Evolutionary conservation across 1,140 invertebrate species (phyloP).

Genomic region (Melipona quadrifasciata): DNA sequence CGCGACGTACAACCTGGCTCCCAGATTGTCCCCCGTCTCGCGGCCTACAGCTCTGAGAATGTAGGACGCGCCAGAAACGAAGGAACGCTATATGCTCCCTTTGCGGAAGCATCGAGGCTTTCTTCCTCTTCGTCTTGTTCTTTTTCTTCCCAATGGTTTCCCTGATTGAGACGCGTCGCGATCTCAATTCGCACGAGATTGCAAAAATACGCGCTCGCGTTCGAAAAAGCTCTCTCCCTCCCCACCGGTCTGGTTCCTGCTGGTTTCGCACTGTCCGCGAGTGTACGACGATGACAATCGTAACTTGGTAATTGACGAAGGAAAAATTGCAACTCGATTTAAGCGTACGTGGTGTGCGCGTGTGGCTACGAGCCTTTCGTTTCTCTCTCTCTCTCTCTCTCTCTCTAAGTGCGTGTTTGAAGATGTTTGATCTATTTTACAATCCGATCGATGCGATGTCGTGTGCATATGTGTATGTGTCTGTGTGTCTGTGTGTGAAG

Average conservation of each 20-base stretch:
- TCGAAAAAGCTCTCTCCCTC: neutral
- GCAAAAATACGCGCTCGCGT: constrained; percentile 37
- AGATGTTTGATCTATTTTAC: neutral
- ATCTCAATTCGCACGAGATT: constrained; percentile 29
- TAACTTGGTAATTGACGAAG: constrained; percentile 48
- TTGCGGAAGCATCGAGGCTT: constrained; percentile 8
- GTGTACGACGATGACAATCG: constrained; percentile 2
- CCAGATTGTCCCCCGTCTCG: neutral
- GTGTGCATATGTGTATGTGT: neutral
- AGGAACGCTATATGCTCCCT: constrained; percentile 41
- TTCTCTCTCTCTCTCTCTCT: neutral
- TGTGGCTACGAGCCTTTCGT: constrained; percentile 7
- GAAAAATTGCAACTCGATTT: constrained; percentile 29
- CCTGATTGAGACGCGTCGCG: constrained; percentile 25
- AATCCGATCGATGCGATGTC: neutral
- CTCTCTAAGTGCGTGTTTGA: constrained; percentile 10
- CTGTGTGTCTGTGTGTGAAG: neutral
- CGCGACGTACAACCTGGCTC: constrained; percentile 3
- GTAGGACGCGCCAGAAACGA: constrained; percentile 21
- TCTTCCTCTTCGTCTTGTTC: neutral
- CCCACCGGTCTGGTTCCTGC: too few species aligned
- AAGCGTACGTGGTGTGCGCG: constrained; percentile 19
- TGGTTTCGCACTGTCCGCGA: neutral
- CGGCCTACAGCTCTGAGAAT: constrained; percentile 24
- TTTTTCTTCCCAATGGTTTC: neutral